A percentile compares a stretch with the other conserved stretches of the same genome.
Evolutionary conservation across 2,113 vertebrate species (phyloP).

Genomic region (Festucalex cinctus): DNA sequence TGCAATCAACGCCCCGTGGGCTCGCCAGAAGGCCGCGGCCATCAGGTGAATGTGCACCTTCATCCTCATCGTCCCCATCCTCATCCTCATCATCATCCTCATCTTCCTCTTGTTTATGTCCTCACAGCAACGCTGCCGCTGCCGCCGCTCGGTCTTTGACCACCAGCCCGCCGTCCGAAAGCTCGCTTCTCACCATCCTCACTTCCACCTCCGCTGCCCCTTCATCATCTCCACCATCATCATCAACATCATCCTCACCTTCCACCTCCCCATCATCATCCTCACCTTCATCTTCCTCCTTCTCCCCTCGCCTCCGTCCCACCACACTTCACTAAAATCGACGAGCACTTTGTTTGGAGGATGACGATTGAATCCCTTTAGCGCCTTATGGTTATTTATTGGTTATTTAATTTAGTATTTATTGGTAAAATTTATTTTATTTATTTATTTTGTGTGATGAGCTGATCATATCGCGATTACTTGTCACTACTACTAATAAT

Average conservation of each 20-base stretch:
- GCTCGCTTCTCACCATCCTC: conserved; percentile 29
- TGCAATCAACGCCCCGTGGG: not conserved
- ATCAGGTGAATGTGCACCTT: conserved; percentile 20
- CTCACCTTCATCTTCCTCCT: not conserved
- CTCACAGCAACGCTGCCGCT: conserved; percentile 14
- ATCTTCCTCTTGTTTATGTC: not conserved
- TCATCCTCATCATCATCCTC: not conserved
- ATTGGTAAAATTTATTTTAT: not conserved
- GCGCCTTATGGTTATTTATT: conserved; percentile 36
- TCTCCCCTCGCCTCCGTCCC: not conserved
- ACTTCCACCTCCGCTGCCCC: conserved; percentile 21
- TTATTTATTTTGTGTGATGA: not conserved
- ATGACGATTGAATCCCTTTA: conserved; percentile 1
- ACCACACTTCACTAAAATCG: not conserved
- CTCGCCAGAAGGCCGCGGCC: rapidly evolving
- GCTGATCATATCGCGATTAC: not conserved
- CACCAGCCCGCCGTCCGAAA: not conserved
- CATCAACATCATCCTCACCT: not conserved
- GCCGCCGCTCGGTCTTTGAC: not conserved
- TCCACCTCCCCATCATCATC: not conserved
- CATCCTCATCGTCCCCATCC: not conserved
- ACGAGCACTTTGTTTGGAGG: not conserved
- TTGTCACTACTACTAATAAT: not conserved
- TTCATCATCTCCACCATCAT: not conserved
- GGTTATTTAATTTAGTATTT: conserved; percentile 26